Evolutionary conservation across 1,140 invertebrate genomes (phyloP).

Genomic region (Drosophila asahinai): DNA sequence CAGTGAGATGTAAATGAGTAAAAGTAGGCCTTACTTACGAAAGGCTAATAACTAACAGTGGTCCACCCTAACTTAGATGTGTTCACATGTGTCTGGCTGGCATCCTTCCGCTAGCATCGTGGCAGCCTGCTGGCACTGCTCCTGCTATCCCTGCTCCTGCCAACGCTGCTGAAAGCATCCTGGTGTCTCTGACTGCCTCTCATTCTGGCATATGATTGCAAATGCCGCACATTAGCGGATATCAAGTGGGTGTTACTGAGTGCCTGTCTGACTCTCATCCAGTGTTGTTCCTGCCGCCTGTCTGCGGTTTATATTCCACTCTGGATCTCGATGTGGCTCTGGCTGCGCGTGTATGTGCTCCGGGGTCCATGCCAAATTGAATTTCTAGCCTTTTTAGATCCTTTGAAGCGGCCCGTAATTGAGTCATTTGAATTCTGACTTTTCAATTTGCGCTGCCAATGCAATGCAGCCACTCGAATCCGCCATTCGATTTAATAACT

Average conservation of each 20-base stretch:
- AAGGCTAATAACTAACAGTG: neutral
- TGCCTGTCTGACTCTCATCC: slow-evolving; percentile 56
- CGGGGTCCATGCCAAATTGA: slow-evolving; percentile 79
- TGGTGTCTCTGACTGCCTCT: slow-evolving; percentile 43
- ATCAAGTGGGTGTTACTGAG: slow-evolving; percentile 82
- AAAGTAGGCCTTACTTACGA: no score
- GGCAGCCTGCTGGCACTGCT: slow-evolving; percentile 3
- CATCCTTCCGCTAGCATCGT: slow-evolving; percentile 38
- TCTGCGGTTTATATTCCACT: slow-evolving; percentile 60
- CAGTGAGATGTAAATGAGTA: no score
- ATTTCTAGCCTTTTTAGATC: slow-evolving; percentile 83
- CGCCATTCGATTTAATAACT: slow-evolving; percentile 65
- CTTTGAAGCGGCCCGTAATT: slow-evolving; percentile 79
- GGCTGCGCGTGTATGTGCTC: slow-evolving; percentile 29
- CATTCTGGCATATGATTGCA: slow-evolving; percentile 79
- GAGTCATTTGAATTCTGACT: slow-evolving; percentile 82
- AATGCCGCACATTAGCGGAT: slow-evolving; percentile 83
- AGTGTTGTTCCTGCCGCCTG: slow-evolving; percentile 35
- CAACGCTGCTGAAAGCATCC: slow-evolving; percentile 45
- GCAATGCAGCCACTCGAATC: slow-evolving; percentile 29
- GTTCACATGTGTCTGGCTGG: slow-evolving; percentile 37
- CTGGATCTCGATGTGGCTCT: slow-evolving; percentile 14
- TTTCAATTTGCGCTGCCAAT: slow-evolving; percentile 71
- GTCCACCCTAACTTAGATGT: slow-evolving; percentile 26
- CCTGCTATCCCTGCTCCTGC: neutral